Base-by-base conservation (phyloP, 1,140 invertebrate species). In the Asobara japonica region DNA sequence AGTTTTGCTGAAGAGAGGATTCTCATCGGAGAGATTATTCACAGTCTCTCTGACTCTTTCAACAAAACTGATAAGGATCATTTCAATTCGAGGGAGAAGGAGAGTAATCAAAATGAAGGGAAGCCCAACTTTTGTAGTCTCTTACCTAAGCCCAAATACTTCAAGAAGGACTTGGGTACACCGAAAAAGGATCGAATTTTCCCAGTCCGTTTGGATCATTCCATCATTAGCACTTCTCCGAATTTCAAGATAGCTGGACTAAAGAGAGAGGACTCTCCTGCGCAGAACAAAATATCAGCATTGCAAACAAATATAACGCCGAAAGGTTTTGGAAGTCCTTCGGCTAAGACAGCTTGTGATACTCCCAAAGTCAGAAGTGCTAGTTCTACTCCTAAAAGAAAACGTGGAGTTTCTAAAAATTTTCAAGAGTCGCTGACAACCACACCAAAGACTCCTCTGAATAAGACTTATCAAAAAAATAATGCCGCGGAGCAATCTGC, bases 11-110 rank as follows among this genome's bases (percentile, higher is more conserved):
- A 79, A 30, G 78, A 83, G 45, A 78, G 76, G 25, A 45, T 64
- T 65, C 60, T 83, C 16, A 64, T 83, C 10, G 78, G 75, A 74
- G 30, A 80, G 74, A 80, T 83, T 64, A 82, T 83, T 71, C 76
- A 71, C 69, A 68, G 79, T 56, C 74, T 83, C n/a, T 82, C 82
- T 0, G 76, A 61, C 18, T 75, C 80, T 6, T 65, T 80, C 36
- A 72, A 73, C 16, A 80, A 69, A 30, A 71, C 18, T 48, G 11
- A 56, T 6, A 13, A 66, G 33, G 20, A n/a, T 31, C 13, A 7
- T 1, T 41, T 22, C 18, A 71, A 62, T 48, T 20, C 25, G 27
- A 4, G 31, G 7, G 60, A 38, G 18, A 71, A 62, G 22, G 33
- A 38, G 8, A 16, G 20, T 18, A 38, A 10, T 4, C 51, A 22